Evolutionary conservation across 2,888 invertebrate genomes (phyloP).

Genomic region (Meliscaeva auricollis): DNA sequence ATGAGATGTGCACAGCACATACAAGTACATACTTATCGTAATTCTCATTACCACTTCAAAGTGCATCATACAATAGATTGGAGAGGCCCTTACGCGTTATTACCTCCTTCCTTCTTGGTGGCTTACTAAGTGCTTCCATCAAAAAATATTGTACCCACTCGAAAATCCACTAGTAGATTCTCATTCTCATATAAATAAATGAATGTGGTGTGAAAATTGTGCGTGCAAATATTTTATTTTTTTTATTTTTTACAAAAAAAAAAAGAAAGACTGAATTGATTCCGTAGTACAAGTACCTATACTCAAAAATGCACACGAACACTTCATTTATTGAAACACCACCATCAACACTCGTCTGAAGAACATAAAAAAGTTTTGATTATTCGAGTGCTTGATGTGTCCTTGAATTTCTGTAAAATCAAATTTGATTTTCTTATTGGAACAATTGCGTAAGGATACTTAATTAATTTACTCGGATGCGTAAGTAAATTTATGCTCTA

Average conservation of each 20-base stretch:
- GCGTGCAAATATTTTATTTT: constrained; percentile 43
- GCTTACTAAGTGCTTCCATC: constrained; percentile 54
- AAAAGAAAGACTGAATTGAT: constrained; percentile 32
- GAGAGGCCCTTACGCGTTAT: constrained; percentile 70
- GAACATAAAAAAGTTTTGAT: constrained; percentile 16
- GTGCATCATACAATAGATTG: constrained; percentile 48
- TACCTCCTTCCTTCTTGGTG: constrained; percentile 74
- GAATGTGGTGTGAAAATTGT: constrained; percentile 70
- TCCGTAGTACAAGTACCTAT: constrained; percentile 44
- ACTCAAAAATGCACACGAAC: constrained; percentile 58
- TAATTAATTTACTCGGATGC: constrained; percentile 67
- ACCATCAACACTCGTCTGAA: neutral
- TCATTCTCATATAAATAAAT: constrained; percentile 31
- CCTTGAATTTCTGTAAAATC: constrained; percentile 66
- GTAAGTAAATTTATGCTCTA: constrained; percentile 45
- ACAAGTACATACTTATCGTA: neutral
- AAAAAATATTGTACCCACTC: constrained; percentile 41
- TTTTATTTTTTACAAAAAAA: neutral
- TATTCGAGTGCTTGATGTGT: constrained; percentile 50
- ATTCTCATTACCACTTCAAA: constrained; percentile 38
- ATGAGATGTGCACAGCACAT: neutral
- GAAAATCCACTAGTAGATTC: constrained; percentile 35
- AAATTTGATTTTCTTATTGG: constrained; percentile 58
- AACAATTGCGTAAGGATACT: constrained; percentile 70
- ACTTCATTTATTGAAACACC: constrained; percentile 1